Conservation (phyloP, 2,113 vertebrate species). For the Hippocampus mohnikei region DNA sequence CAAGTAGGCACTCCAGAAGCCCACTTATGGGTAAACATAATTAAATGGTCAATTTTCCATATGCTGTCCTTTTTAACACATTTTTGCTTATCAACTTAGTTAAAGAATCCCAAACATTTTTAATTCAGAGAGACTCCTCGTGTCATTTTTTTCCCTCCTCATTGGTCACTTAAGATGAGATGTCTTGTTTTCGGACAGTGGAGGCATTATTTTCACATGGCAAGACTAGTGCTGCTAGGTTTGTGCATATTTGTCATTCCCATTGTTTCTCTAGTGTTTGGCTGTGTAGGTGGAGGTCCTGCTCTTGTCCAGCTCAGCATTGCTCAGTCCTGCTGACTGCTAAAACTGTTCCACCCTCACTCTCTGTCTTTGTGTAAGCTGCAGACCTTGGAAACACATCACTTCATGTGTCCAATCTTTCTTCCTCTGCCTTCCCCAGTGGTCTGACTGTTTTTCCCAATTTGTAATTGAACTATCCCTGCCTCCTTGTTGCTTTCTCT, state of each 20-base stretch:
- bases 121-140: neutral
- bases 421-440: neutral
- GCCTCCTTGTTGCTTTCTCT: neutral
- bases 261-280: conserved; percentile 18
- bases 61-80: neutral
- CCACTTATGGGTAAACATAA: neutral
- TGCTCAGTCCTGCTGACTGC: conserved; percentile 28
- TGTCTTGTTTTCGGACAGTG: neutral
- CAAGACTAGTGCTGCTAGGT: neutral
- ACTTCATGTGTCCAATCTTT: conserved; percentile 10
- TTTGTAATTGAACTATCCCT: neutral
- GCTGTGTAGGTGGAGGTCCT: conserved; percentile 30
- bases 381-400: conserved; percentile 8
- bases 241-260: conserved; percentile 14
- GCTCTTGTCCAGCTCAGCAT: conserved; percentile 24
- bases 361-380: conserved; percentile 7
- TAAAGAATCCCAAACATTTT: neutral
- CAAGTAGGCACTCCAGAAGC: neutral
- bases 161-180: neutral
- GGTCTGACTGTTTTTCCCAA: neutral
- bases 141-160: too few relatives aligned
- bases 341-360: conserved; percentile 5
- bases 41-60: neutral
- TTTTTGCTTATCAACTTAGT: neutral
- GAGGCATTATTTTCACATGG: conserved; percentile 7